These are phyloP conservation scores for Neodiprion virginianus DNA, from an alignment of 1,140 invertebrate species.

Conservation along the genomic window DNA sequence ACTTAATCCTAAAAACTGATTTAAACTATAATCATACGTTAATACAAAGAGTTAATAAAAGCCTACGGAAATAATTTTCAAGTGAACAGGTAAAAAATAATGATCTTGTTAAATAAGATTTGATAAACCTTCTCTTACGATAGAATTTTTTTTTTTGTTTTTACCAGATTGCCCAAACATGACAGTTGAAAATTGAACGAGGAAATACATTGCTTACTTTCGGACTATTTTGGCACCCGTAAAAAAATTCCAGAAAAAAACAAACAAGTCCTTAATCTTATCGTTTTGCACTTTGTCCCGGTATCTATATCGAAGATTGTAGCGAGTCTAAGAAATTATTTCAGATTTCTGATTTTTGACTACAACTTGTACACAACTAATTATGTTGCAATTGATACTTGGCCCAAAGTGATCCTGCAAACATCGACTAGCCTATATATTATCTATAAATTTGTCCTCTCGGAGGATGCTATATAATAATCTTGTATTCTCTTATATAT, in stretches of 20 bases:
- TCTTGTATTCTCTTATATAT: constrained; percentile 62
- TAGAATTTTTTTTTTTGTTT: too few relatives aligned
- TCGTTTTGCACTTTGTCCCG: background rate
- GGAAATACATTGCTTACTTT: too few relatives aligned
- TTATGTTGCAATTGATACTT: too few relatives aligned
- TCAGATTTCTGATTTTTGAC: too few relatives aligned
- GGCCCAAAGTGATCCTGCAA: too few relatives aligned
- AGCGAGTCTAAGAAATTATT: too few relatives aligned
- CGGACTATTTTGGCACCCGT: background rate
- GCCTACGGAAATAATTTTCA: background rate
- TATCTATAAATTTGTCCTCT: constrained; percentile 7
- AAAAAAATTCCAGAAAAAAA: background rate
- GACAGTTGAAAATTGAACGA: too few relatives aligned
- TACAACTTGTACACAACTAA: too few relatives aligned
- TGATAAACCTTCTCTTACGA: background rate
- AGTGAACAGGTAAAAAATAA: background rate
- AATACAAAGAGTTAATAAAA: background rate
- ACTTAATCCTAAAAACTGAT: background rate
- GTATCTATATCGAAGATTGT: background rate
- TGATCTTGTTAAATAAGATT: background rate
- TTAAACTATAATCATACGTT: background rate
- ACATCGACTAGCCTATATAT: background rate
- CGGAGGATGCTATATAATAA: background rate
- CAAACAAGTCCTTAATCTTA: background rate
- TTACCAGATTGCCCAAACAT: too few relatives aligned